Conservation (phyloP, 2,888 invertebrate genomes). For the Nycteola revayana region DNA sequence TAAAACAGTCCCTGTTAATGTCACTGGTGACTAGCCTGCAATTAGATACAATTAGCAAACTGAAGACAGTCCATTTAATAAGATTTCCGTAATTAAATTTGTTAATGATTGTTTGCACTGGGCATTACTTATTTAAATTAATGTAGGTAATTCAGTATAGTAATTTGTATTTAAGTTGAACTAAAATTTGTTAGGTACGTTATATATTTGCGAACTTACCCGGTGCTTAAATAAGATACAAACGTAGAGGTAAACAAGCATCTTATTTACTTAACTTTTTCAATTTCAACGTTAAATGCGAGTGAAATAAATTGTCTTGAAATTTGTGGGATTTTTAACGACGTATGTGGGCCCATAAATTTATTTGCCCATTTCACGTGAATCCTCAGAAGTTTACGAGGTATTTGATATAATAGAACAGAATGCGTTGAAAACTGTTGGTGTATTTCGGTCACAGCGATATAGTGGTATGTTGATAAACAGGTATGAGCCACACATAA, state of each 20-base stretch:
- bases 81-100: conserved; percentile 5
- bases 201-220: too few species aligned
- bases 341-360: conserved; percentile 59
- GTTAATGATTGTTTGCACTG: conserved; percentile 7
- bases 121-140: too few species aligned
- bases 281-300: too few species aligned
- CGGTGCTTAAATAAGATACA: too few species aligned
- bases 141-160: too few species aligned
- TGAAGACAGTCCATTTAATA: conserved; percentile 5
- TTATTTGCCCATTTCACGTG: conserved; percentile 63
- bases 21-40: conserved; percentile 16
- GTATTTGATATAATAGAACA: conserved; percentile 65
- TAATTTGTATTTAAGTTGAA: too few species aligned
- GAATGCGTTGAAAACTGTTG: conserved; percentile 56
- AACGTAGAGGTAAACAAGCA: too few species aligned
- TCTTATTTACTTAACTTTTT: too few species aligned
- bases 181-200: too few species aligned
- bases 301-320: conserved; percentile 42
- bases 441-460: conserved; percentile 43
- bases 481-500: conserved; percentile 22
- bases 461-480: conserved; percentile 32
- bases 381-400: conserved; percentile 69
- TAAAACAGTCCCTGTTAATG: conserved; percentile 19
- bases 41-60: conserved; percentile 22
- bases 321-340: conserved; percentile 62